phyloP scores from a whole-genome alignment of 2,888 invertebrate species.

The Lithosia quadra region DNA sequence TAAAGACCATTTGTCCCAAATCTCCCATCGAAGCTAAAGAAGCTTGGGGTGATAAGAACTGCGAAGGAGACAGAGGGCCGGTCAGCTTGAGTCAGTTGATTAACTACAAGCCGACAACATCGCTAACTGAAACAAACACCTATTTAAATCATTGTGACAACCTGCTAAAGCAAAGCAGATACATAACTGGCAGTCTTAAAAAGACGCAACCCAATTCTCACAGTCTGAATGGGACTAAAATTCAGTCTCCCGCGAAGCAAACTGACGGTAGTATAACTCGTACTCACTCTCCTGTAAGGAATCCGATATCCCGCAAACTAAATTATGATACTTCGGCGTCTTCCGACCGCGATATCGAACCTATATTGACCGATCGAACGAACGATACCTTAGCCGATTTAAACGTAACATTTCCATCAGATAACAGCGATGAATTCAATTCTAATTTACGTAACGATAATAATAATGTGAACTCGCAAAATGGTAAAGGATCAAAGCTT shows the following conservation, averaged over 20 bases:
- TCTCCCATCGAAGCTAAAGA: slow-evolving; percentile 71
- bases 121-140: slow-evolving; percentile 72
- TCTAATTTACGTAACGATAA: slow-evolving; percentile 28
- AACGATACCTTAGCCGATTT: slow-evolving; percentile 83
- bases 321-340: slow-evolving; percentile 74
- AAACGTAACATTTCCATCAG: slow-evolving; percentile 81
- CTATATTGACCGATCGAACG: slow-evolving; percentile 78
- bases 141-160: slow-evolving; percentile 73
- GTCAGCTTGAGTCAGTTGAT: slow-evolving; percentile 81
- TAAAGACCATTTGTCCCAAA: slow-evolving; percentile 78
- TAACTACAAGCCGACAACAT: slow-evolving; percentile 65
- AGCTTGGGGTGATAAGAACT: slow-evolving; percentile 72
- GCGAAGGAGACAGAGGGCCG: slow-evolving; percentile 67
- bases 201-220: slow-evolving; percentile 52
- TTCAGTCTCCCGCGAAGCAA: slow-evolving; percentile 45
- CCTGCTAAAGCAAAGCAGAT: slow-evolving; percentile 73
- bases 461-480: slow-evolving; percentile 33
- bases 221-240: slow-evolving; percentile 48
- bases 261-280: slow-evolving; percentile 61
- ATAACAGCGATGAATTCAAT: slow-evolving; percentile 65
- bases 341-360: slow-evolving; percentile 72
- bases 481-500: slow-evolving; percentile 49
- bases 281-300: slow-evolving; percentile 63
- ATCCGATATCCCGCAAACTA: slow-evolving; percentile 62
- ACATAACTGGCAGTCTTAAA: slow-evolving; percentile 71